These are phyloP conservation scores for Morpho deidamia DNA, from an alignment of 2,888 invertebrate genomes.

Conservation along the genomic window DNA sequence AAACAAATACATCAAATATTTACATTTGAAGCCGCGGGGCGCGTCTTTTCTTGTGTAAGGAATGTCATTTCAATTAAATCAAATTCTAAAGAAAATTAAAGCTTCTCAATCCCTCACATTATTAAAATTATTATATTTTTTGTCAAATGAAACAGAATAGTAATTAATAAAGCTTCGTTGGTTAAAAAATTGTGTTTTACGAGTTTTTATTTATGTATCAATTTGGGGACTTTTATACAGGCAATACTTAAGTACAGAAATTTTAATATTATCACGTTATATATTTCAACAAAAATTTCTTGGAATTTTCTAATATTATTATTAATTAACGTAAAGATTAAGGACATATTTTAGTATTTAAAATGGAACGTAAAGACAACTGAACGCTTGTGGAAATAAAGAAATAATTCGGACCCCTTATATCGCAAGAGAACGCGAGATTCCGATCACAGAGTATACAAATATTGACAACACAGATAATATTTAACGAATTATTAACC, in stretches of 20 bases:
- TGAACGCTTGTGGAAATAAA: neutral
- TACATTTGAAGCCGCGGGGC: conserved; percentile 24
- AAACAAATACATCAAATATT: conserved; percentile 16
- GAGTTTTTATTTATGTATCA: too few species aligned
- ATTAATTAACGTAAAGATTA: too few species aligned
- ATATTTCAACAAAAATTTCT: too few species aligned
- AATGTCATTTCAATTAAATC: conserved; percentile 26
- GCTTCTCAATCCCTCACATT: conserved; percentile 26
- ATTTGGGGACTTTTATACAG: too few species aligned
- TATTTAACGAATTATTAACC: conserved; percentile 6
- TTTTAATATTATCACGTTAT: too few species aligned
- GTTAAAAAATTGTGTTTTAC: too few species aligned
- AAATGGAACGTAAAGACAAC: conserved; percentile 1
- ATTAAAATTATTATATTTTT: neutral
- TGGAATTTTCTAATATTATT: too few species aligned
- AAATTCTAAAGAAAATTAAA: conserved; percentile 29
- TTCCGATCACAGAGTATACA: conserved; percentile 2
- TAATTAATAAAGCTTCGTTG: too few species aligned
- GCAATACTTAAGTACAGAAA: too few species aligned
- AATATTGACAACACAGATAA: conserved; percentile 3
- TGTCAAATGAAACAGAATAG: too few species aligned
- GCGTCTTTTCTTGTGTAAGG: conserved; percentile 25
- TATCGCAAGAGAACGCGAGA: conserved; percentile 3
- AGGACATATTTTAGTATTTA: neutral
- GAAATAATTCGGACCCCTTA: neutral